Evolutionary conservation across 2,113 vertebrate species (phyloP).

Genomic region (Bombycilla garrulus): DNA sequence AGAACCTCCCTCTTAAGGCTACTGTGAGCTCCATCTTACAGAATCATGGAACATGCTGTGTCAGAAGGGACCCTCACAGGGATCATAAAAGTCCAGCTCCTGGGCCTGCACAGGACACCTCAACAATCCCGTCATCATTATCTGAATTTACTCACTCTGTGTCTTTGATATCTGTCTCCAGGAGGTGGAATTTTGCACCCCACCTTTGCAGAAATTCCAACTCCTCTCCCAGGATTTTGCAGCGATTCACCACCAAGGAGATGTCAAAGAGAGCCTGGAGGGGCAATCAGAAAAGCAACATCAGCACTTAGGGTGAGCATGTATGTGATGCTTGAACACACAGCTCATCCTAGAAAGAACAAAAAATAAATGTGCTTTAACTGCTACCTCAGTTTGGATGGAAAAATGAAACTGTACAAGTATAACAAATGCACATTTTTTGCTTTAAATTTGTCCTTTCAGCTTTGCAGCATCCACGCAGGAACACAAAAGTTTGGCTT

Average conservation of each 20-base stretch:
- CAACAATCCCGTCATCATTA: background rate
- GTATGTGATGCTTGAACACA: background rate
- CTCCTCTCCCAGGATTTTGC: slow-evolving; percentile 75
- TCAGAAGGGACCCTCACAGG: background rate
- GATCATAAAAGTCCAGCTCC: background rate
- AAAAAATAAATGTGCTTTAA: background rate
- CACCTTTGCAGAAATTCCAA: slow-evolving; percentile 77
- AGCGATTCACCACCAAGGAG: slow-evolving; percentile 71
- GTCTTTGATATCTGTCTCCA: slow-evolving; percentile 62
- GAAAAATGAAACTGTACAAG: background rate
- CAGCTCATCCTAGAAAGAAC: background rate
- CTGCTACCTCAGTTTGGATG: background rate
- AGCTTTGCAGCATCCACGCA: background rate
- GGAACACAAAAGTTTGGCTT: background rate
- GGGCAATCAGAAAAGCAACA: background rate
- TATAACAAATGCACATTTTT: background rate
- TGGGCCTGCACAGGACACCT: background rate
- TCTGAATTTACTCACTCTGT: slow-evolving; percentile 71
- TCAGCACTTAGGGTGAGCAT: background rate
- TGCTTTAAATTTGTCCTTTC: background rate
- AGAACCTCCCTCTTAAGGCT: background rate
- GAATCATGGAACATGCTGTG: fast-evolving
- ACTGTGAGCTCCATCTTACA: background rate
- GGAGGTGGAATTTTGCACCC: slow-evolving; percentile 77
- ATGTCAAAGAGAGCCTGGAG: slow-evolving; percentile 75